phyloP scores from a whole-genome alignment of 1,140 invertebrate species.

The Luehdorfia chinensis region DNA sequence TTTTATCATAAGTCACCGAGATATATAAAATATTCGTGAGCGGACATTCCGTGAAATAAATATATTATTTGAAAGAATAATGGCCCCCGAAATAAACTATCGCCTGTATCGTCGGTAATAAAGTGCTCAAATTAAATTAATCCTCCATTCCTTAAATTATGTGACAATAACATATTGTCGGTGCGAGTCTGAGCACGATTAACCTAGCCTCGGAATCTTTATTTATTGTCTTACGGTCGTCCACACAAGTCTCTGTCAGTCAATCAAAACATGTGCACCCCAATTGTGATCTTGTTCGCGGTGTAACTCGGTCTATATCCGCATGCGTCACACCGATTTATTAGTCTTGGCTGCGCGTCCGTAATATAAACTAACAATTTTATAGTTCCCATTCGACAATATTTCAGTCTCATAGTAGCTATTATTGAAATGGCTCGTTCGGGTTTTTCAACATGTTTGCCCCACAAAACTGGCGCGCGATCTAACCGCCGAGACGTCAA shows the following conservation, averaged over 20 bases:
- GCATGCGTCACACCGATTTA: too few species aligned
- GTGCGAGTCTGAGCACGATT: constrained; percentile 40
- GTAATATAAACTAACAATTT: constrained; percentile 50
- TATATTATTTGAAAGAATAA: constrained; percentile 7
- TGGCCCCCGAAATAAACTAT: constrained; percentile 35
- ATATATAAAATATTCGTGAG: constrained; percentile 3
- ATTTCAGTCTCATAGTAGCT: constrained; percentile 52
- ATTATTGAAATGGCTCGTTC: constrained; percentile 47
- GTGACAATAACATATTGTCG: constrained; percentile 64
- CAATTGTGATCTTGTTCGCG: constrained; percentile 14
- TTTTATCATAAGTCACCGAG: background rate
- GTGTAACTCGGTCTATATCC: constrained; percentile 2
- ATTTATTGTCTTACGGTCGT: constrained; percentile 40
- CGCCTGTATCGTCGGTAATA: constrained; percentile 35
- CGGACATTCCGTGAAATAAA: background rate
- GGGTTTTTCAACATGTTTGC: constrained; percentile 46
- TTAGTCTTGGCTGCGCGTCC: constrained; percentile 18
- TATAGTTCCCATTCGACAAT: constrained; percentile 53
- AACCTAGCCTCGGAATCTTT: constrained; percentile 45
- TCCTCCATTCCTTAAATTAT: constrained; percentile 53
- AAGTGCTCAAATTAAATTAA: constrained; percentile 54
- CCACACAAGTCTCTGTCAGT: constrained; percentile 12
- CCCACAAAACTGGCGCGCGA: too few species aligned
- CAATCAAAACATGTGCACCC: constrained; percentile 6
- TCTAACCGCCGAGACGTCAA: constrained; percentile 49